A percentile compares a stretch with the other conserved stretches of the same genome.
Evolutionary conservation across 2,797 vertebrate genomes (phyloP).

Genomic region (Galago senegalensis): DNA sequence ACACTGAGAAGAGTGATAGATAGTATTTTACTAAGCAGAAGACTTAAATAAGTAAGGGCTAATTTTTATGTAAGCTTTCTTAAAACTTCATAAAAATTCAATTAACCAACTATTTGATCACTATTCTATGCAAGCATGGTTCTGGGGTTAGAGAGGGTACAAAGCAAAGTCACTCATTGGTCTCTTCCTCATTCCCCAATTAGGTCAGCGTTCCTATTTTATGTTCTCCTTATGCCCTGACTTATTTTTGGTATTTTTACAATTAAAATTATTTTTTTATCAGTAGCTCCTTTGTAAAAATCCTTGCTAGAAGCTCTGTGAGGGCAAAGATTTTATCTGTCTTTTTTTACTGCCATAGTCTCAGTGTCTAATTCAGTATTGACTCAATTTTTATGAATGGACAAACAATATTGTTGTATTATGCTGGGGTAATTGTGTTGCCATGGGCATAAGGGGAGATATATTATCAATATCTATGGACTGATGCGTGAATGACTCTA

Average conservation of each 20-base stretch:
- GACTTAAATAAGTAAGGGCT: not conserved
- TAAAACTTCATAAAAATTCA: not conserved
- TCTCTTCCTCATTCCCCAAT: no score
- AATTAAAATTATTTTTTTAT: constrained; percentile 33
- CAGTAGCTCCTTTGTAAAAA: constrained; percentile 64
- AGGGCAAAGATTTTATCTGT: not conserved
- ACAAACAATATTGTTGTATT: not conserved
- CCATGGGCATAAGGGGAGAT: not conserved
- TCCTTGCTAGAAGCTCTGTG: not conserved
- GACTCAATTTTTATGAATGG: constrained; percentile 33
- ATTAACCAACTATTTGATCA: not conserved
- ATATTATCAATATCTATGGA: not conserved
- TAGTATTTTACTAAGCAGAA: not conserved
- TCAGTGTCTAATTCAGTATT: not conserved
- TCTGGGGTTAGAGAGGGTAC: not conserved
- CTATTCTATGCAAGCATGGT: not conserved
- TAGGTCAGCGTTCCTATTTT: not conserved
- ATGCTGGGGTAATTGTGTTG: not conserved
- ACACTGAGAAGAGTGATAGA: not conserved
- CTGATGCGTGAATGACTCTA: not conserved
- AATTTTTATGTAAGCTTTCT: not conserved
- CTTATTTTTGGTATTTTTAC: not conserved
- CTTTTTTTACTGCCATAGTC: not conserved
- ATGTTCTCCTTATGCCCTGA: not conserved
- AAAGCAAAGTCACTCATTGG: not conserved